Conservation (phyloP, 2,113 vertebrate genomes). For the Pomatostomus ruficeps region DNA sequence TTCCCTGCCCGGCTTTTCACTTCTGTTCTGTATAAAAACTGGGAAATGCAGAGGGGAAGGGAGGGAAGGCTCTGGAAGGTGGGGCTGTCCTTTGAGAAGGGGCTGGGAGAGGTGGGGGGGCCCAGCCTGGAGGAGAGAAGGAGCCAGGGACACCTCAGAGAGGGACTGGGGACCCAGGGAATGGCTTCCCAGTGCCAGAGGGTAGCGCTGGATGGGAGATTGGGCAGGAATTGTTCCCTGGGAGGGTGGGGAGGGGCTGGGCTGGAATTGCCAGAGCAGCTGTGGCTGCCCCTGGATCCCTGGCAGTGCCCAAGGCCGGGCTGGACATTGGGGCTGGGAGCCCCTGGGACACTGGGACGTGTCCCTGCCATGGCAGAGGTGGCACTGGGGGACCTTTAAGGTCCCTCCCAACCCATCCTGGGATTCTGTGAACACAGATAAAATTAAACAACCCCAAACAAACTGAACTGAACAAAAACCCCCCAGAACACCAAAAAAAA, state of each 20-base stretch:
- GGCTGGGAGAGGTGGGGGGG: neutral
- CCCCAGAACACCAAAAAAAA: rapidly evolving
- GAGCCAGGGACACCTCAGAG: neutral
- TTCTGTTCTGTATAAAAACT: neutral
- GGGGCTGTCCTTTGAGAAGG: neutral
- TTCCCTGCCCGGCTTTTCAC: neutral
- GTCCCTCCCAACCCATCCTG: neutral
- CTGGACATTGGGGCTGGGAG: neutral
- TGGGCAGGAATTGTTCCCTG: neutral
- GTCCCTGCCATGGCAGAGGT: neutral
- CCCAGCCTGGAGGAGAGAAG: neutral
- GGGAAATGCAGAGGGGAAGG: neutral
- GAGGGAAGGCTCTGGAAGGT: neutral
- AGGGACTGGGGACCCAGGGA: too few relatives aligned
- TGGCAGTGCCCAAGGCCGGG: neutral
- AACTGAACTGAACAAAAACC: neutral
- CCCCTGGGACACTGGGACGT: neutral
- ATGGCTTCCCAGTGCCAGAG: too few relatives aligned
- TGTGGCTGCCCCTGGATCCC: neutral
- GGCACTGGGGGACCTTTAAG: rapidly evolving
- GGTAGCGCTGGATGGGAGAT: too few relatives aligned
- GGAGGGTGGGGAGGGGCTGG: neutral
- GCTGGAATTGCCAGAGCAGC: neutral
- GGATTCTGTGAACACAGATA: neutral
- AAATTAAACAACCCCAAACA: too few relatives aligned